Conservation (phyloP, 2,113 vertebrate species). For the Esox niger region DNA sequence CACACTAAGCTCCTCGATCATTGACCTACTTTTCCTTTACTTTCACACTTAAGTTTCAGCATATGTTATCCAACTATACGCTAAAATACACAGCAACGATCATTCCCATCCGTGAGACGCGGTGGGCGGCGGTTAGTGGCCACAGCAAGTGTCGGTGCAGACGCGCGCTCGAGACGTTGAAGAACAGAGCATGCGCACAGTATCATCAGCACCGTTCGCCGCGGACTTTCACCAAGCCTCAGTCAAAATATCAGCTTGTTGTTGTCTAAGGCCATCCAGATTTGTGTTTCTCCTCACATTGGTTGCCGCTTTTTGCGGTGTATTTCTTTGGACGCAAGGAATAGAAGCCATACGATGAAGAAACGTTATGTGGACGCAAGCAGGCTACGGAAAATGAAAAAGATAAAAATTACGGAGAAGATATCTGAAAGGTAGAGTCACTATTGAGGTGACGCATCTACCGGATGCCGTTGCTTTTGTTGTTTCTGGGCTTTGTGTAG, state of each 20-base stretch:
- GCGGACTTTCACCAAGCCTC: constrained; percentile 23
- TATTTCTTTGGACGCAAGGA: constrained; percentile 36
- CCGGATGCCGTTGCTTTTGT: neutral
- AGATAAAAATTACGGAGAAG: constrained; percentile 72
- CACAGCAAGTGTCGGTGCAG: no score
- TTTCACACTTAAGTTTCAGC: no score
- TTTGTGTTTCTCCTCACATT: neutral
- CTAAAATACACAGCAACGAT: no score
- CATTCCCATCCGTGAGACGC: no score
- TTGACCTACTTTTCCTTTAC: no score
- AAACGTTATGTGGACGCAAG: constrained; percentile 76
- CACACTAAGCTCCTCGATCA: no score
- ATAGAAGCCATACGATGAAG: constrained; percentile 74
- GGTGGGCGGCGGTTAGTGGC: no score
- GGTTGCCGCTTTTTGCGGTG: constrained; percentile 34
- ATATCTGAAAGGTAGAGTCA: constrained; percentile 76
- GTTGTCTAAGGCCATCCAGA: constrained; percentile 19
- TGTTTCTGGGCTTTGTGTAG: neutral
- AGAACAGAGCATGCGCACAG: constrained; percentile 32
- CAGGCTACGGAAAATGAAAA: constrained; percentile 77
- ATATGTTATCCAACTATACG: no score
- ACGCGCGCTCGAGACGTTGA: no score
- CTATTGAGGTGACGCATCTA: constrained; percentile 1
- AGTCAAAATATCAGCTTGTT: constrained; percentile 47
- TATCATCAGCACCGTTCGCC: neutral